Conservation (phyloP, 2,797 vertebrate species). For the Dromococcyx pavoninus region DNA sequence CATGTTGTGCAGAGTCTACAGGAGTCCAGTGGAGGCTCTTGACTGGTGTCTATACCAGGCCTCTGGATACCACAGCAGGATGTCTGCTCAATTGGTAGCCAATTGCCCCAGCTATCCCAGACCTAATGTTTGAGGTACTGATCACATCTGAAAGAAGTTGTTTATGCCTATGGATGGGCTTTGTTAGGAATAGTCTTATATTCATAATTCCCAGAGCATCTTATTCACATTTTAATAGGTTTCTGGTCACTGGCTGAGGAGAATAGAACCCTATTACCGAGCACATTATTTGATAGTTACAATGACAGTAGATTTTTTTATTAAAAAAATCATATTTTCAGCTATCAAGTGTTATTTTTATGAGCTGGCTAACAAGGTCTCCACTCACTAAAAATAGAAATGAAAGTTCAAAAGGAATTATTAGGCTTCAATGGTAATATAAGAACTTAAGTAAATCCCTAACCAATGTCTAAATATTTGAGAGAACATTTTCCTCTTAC, state of each 20-base stretch:
- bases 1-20: neutral
- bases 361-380: neutral
- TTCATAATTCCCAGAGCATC: neutral
- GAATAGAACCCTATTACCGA: neutral
- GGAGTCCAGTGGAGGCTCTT: neutral
- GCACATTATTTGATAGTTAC: neutral
- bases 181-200: neutral
- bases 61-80: neutral
- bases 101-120: neutral
- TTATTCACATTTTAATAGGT: neutral
- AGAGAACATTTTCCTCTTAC: neutral
- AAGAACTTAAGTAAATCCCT: neutral
- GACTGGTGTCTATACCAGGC: accelerated
- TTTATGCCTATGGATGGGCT: neutral
- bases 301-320: neutral
- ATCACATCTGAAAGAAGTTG: neutral
- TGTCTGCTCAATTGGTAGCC: neutral
- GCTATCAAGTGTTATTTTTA: neutral
- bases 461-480: neutral
- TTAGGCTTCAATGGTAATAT: neutral
- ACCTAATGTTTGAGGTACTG: accelerated
- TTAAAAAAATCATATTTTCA: neutral
- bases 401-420: neutral
- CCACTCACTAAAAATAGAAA: neutral
- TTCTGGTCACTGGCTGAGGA: neutral